Evolutionary conservation across 2,888 invertebrate species (phyloP).

Genomic region (Eupeodes luniger): DNA sequence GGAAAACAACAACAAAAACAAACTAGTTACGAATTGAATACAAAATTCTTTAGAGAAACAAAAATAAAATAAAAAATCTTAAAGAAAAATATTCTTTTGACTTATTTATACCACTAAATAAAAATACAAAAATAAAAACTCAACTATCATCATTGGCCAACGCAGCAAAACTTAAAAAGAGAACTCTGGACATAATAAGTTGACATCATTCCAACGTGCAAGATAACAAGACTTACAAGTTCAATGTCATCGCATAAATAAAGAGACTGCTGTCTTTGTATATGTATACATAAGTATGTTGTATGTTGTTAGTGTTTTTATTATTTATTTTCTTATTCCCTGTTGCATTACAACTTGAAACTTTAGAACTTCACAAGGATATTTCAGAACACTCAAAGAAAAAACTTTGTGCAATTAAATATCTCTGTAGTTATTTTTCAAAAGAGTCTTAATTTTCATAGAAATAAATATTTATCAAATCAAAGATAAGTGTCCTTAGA

Average conservation of each 20-base stretch:
- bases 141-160: conserved; percentile 53
- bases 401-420: background rate
- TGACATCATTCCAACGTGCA: conserved; percentile 69
- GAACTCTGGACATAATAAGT: conserved; percentile 65
- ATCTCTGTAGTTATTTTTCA: too few relatives aligned
- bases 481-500: too few relatives aligned
- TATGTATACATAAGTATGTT: background rate
- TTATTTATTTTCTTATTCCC: conserved; percentile 26
- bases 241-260: conserved; percentile 70
- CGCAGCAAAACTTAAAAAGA: conserved; percentile 13
- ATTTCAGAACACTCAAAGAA: conserved; percentile 5
- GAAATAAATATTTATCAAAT: too few relatives aligned
- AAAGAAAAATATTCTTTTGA: conserved; percentile 37
- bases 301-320: background rate
- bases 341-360: conserved; percentile 29
- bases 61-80: conserved; percentile 4
- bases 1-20: background rate
- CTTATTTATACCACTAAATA: conserved; percentile 49
- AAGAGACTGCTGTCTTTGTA: conserved; percentile 43
- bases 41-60: conserved; percentile 12
- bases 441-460: too few relatives aligned
- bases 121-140: conserved; percentile 12
- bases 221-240: conserved; percentile 74
- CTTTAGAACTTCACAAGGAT: conserved; percentile 32
- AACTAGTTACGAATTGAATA: conserved; percentile 50